Evolutionary conservation across 1,140 invertebrate genomes (phyloP).

Genomic region (Antheraea mylitta): DNA sequence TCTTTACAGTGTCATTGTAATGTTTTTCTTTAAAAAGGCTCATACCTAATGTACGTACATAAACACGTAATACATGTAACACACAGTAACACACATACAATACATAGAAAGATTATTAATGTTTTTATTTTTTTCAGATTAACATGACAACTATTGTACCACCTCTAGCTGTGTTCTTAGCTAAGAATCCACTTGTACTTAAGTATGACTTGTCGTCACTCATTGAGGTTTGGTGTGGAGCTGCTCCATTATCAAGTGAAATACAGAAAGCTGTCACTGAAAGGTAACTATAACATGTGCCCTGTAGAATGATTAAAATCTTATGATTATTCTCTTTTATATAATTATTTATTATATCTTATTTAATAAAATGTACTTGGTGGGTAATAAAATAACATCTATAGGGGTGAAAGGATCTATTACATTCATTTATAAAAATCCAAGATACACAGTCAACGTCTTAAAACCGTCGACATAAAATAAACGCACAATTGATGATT

Average conservation of each 20-base stretch:
- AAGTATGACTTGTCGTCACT: constrained; percentile 82
- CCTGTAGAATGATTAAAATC: neutral
- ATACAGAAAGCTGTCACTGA: constrained; percentile 65
- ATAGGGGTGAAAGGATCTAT: too few species aligned
- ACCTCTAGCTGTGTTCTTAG: constrained; percentile 82
- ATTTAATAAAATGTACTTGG: too few species aligned
- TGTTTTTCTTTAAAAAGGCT: too few species aligned
- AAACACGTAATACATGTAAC: too few species aligned
- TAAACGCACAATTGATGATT: too few species aligned
- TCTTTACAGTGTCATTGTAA: too few species aligned
- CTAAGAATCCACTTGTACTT: constrained; percentile 81
- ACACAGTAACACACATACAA: neutral
- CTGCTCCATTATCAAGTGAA: constrained; percentile 78
- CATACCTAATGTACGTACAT: too few species aligned
- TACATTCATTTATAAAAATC: too few species aligned
- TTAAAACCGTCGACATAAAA: too few species aligned
- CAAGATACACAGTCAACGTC: too few species aligned
- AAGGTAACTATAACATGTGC: constrained; percentile 36
- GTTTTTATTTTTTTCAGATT: constrained; percentile 66
- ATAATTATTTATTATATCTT: too few species aligned
- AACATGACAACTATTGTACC: constrained; percentile 82
- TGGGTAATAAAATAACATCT: too few species aligned
- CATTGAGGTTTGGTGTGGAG: constrained; percentile 80
- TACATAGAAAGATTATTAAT: neutral
- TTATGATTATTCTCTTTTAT: neutral